Evolutionary conservation across 2,888 invertebrate genomes (phyloP).

Genomic region (Pandemis corylana): DNA sequence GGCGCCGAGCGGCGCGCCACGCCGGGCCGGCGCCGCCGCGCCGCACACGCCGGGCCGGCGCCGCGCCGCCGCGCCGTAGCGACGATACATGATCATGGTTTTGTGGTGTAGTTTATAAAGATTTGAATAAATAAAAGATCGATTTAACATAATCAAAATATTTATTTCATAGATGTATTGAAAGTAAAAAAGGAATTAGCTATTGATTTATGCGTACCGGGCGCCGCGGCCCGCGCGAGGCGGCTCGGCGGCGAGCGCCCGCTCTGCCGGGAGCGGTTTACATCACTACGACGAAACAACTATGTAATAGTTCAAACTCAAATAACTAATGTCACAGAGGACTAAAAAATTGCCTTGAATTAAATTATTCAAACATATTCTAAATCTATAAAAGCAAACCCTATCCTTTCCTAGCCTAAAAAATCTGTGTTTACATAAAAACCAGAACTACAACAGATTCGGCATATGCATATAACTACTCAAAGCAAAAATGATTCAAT

Average conservation of each 20-base stretch:
- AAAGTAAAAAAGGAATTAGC: slow-evolving; percentile 33
- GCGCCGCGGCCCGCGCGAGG: slow-evolving; percentile 18
- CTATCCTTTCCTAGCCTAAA: slow-evolving; percentile 6
- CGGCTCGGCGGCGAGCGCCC: neutral
- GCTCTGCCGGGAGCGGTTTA: neutral
- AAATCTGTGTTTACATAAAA: neutral
- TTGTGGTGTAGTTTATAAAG: slow-evolving; percentile 42
- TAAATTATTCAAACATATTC: neutral
- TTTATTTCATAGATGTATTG: slow-evolving; percentile 36
- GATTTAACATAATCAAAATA: slow-evolving; percentile 38
- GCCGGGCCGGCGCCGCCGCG: neutral
- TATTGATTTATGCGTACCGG: slow-evolving; percentile 14
- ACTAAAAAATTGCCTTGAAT: neutral
- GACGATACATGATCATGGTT: slow-evolving; percentile 36
- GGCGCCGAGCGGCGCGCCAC: slow-evolving; percentile 14
- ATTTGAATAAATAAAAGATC: slow-evolving; percentile 42
- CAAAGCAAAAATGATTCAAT: neutral
- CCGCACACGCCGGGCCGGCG: neutral
- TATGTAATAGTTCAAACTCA: neutral
- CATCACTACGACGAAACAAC: neutral
- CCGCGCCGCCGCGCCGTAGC: slow-evolving; percentile 19
- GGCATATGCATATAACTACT: too few species aligned
- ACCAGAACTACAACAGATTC: neutral
- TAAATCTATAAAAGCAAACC: slow-evolving; percentile 8
- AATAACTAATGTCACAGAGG: slow-evolving; percentile 7